These are phyloP conservation scores for Gallinago stenura DNA, from an alignment of 2,797 vertebrate species.

Conservation along the genomic window DNA sequence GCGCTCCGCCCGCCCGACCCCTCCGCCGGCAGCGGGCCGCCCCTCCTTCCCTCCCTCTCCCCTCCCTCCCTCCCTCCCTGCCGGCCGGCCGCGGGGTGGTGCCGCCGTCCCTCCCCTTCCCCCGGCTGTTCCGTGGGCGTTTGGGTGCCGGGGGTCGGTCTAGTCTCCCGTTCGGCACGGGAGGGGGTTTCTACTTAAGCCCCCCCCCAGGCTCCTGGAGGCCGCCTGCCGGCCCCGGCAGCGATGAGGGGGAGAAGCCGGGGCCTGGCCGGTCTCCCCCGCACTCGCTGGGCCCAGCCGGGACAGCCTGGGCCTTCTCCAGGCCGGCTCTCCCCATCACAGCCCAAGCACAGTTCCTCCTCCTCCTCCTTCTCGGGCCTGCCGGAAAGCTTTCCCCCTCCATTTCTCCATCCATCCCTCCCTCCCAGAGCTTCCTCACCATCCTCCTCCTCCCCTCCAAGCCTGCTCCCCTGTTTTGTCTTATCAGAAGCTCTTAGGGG, in stretches of 20 bases:
- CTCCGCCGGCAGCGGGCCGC: not conserved
- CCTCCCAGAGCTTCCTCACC: not conserved
- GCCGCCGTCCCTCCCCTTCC: not conserved
- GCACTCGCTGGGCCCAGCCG: not conserved
- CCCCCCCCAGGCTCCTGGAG: no score
- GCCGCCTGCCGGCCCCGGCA: not conserved
- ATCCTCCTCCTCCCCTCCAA: no score
- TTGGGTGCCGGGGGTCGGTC: no score
- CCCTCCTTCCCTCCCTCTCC: no score
- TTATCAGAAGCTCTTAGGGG: not conserved
- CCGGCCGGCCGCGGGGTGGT: not conserved
- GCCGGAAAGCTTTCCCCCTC: not conserved
- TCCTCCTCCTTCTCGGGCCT: not conserved
- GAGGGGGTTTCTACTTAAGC: not conserved
- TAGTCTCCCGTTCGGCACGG: not conserved
- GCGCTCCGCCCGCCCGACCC: not conserved
- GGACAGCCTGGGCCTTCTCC: not conserved
- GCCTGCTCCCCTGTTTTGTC: not conserved
- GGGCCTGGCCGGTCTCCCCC: not conserved
- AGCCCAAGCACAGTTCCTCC: rapidly evolving
- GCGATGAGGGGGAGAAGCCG: not conserved
- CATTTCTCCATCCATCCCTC: not conserved
- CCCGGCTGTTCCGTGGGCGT: not conserved
- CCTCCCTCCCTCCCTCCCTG: no score
- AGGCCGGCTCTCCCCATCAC: not conserved